Evolutionary conservation across 2,888 invertebrate species (phyloP).

Genomic region (Chrysopilus asiliformis): DNA sequence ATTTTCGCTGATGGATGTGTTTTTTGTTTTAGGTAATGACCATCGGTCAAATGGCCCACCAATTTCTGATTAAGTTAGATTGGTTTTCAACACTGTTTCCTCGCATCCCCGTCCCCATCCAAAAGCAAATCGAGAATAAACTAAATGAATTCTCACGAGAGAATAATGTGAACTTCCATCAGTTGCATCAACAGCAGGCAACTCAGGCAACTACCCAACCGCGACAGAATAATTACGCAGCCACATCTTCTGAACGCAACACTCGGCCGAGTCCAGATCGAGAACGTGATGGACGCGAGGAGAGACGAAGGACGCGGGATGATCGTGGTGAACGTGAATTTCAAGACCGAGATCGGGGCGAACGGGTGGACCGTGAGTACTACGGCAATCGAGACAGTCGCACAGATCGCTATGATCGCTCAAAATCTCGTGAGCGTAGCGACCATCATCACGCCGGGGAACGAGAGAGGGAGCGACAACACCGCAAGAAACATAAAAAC

Average conservation of each 20-base stretch:
- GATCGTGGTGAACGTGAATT: slow-evolving; percentile 20
- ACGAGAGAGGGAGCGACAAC: slow-evolving; percentile 32
- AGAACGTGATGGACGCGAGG: slow-evolving; percentile 21
- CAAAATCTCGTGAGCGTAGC: slow-evolving; percentile 18
- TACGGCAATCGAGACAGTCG: slow-evolving; percentile 16
- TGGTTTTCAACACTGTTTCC: slow-evolving; percentile 99
- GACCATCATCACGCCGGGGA: slow-evolving; percentile 18
- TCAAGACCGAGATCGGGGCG: slow-evolving; percentile 30
- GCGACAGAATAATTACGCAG: neutral
- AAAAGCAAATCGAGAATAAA: slow-evolving; percentile 78
- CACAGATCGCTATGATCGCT: slow-evolving; percentile 22
- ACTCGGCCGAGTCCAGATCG: slow-evolving; percentile 10
- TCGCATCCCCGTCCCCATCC: slow-evolving; percentile 94
- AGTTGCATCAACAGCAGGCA: slow-evolving; percentile 6
- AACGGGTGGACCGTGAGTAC: slow-evolving; percentile 20
- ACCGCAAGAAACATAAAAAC: slow-evolving; percentile 17
- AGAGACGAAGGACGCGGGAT: slow-evolving; percentile 16
- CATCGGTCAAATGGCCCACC: slow-evolving; percentile 83
- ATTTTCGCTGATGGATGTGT: slow-evolving; percentile 2
- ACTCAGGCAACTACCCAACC: neutral
- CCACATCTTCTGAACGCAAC: neutral
- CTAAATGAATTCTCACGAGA: slow-evolving; percentile 48
- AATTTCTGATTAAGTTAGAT: slow-evolving; percentile 89
- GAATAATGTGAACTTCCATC: slow-evolving; percentile 29
- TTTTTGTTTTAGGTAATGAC: slow-evolving; percentile 45